Evolutionary conservation across 2,888 invertebrate genomes (phyloP).

Genomic region (Leucophora obtusa): DNA sequence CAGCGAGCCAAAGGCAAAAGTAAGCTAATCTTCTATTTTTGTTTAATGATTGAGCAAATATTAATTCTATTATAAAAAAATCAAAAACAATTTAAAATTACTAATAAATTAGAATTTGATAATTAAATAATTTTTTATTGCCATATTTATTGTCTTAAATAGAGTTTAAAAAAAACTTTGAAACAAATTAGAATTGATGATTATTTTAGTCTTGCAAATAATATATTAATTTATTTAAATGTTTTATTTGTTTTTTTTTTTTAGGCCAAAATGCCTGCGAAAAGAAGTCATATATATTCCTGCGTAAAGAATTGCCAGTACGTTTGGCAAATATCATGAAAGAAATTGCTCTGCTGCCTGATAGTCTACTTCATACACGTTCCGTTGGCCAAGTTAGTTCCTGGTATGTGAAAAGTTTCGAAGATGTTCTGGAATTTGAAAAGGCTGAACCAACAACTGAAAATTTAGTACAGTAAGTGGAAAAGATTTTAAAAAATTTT

Average conservation of each 20-base stretch:
- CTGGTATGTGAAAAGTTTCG: constrained; percentile 96
- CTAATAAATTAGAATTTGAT: background rate
- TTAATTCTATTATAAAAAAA: background rate
- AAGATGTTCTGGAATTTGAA: constrained; percentile 96
- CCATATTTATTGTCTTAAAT: background rate
- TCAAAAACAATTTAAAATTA: background rate
- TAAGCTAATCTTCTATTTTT: background rate
- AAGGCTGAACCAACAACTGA: constrained; percentile 85
- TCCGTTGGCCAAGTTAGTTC: constrained; percentile 95
- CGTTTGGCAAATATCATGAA: constrained; percentile 99
- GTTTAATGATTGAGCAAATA: background rate
- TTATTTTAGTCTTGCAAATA: background rate
- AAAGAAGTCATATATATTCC: constrained; percentile 93
- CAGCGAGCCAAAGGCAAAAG: background rate
- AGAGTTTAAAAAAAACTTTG: background rate
- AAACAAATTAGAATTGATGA: background rate
- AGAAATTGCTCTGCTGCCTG: constrained; percentile 96
- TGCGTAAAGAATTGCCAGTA: constrained; percentile 98
- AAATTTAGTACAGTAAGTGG: constrained; percentile 83
- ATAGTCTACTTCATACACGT: constrained; percentile 94
- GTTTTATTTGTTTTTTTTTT: background rate
- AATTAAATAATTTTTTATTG: background rate
- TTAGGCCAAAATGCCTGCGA: constrained; percentile 93
- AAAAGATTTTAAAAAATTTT: no score
- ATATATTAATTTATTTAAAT: background rate